Base-by-base conservation (phyloP, 2,888 invertebrate species). In the Zygothrica quintamaculata region DNA sequence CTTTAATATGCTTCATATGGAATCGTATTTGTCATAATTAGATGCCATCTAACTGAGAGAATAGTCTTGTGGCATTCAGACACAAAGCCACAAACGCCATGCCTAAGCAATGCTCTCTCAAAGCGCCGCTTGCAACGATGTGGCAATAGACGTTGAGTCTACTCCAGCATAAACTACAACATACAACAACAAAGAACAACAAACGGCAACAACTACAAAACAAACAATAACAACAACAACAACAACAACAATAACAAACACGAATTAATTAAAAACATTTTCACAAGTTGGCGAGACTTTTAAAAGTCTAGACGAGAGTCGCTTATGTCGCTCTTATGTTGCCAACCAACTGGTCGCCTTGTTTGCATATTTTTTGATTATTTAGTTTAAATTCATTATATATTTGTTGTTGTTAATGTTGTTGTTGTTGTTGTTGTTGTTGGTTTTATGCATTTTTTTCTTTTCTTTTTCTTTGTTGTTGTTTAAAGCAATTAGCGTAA, bases 241-340 rank as follows among this genome's bases (percentile, higher is more conserved):
- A 22, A 15, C 47, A 55, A 46, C 52, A 51, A 40, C 62, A 62
- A 51, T 66, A 51, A 62, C 47, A 50, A 43, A 61, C 82, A 73
- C 62, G 86, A 74, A 82, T 80, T 81, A 82, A 81, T 85, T 82
- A 80, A 79, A 74, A 67, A 31, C 48, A 66, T 86, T 84, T 81
- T 80, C 84, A 80, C 77, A 84, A 79, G 65, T 73, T 73, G 47
- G 51, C 67, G 46, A 69, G 55, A 58, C 68, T 73, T 37, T n/a
- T 72, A 43, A 48, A 5, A 70, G 75, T 73, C 77, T 72, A 74
- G 76, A 74, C 77, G 56, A 79, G 79, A 61, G 57, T 43, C 40
- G 9, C 15, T 36, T 31, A 51, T 42, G 37, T 46, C 37, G n/a
- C n/a, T 66, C 66, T 77, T 70, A 5, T 29, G 72, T 62, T 77